Percentiles rank a stretch among this genome's conserved stretches.
phyloP scores from a whole-genome alignment of 2,888 invertebrate species.

The Desoria tigrina region DNA sequence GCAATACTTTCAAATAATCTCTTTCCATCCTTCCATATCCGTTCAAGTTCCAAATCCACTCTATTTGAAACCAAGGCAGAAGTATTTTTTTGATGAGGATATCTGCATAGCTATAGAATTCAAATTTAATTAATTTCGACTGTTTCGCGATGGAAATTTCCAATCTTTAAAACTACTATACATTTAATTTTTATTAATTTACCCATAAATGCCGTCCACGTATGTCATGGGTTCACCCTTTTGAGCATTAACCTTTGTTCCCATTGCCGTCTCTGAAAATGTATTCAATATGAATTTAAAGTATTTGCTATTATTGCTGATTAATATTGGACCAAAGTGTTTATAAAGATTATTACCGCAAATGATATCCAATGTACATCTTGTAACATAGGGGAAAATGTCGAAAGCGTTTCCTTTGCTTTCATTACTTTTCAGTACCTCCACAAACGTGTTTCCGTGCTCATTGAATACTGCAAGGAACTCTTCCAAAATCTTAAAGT shows the following conservation, averaged over 20 bases:
- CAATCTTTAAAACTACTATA: too few species aligned
- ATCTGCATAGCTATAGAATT: constrained; percentile 27
- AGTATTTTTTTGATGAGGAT: constrained; percentile 25
- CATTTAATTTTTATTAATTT: too few species aligned
- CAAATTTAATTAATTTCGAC: neutral
- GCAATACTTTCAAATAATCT: constrained; percentile 30
- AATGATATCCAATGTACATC: constrained; percentile 66
- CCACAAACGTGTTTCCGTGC: constrained; percentile 63
- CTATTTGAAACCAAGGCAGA: constrained; percentile 28
- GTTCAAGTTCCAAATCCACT: constrained; percentile 26
- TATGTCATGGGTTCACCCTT: constrained; percentile 69
- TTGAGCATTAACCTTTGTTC: constrained; percentile 72
- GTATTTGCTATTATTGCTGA: too few species aligned
- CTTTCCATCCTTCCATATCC: constrained; percentile 20
- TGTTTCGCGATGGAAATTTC: neutral
- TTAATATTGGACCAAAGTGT: too few species aligned
- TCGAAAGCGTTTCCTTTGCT: constrained; percentile 58
- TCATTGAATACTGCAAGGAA: constrained; percentile 71
- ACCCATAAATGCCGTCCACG: constrained; percentile 73
- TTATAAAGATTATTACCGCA: too few species aligned
- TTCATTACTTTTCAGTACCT: too few species aligned
- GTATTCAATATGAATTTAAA: constrained; percentile 1
- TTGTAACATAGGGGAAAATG: constrained; percentile 66
- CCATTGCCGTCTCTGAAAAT: constrained; percentile 82
- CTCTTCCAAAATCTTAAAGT: constrained; percentile 73